Evolutionary conservation across 2,888 invertebrate genomes (phyloP).

Genomic region (Scelioninae gen. 1): DNA sequence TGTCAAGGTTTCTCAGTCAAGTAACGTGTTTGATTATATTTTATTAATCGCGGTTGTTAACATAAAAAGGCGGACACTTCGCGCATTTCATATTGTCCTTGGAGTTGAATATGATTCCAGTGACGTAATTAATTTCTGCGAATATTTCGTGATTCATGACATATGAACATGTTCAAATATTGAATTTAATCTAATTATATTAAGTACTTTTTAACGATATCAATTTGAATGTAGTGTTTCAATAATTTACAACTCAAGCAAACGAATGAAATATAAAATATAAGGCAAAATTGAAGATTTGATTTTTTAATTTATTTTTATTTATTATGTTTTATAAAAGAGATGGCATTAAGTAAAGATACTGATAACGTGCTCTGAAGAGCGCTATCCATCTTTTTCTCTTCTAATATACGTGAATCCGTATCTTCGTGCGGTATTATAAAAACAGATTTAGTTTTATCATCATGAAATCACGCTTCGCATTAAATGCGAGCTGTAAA

Average conservation of each 20-base stretch:
- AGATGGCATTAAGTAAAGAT: not conserved
- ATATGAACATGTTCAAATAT: too few relatives aligned
- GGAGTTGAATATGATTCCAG: not conserved
- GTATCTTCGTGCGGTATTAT: slow-evolving; percentile 2
- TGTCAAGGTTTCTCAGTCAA: slow-evolving; percentile 41
- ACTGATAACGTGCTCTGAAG: slow-evolving; percentile 6
- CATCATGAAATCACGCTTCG: not conserved
- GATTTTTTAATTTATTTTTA: not conserved
- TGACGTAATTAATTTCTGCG: not conserved
- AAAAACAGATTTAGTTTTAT: slow-evolving; percentile 12
- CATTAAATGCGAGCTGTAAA: not conserved
- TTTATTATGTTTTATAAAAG: too few relatives aligned
- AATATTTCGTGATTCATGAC: not conserved
- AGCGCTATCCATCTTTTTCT: slow-evolving; percentile 23
- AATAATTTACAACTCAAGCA: too few relatives aligned
- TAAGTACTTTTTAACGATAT: too few relatives aligned
- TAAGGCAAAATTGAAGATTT: not conserved
- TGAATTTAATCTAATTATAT: not conserved
- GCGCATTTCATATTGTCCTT: not conserved
- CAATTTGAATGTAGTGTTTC: too few relatives aligned
- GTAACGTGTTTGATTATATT: slow-evolving; percentile 19
- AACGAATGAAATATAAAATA: too few relatives aligned
- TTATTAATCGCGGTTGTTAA: slow-evolving; percentile 21
- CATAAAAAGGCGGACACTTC: slow-evolving; percentile 1
- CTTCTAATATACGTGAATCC: slow-evolving; percentile 4